Percentiles rank a stretch among this genome's conserved stretches.
Conservation (phyloP, 2,797 vertebrate species). For the Notolabrus celidotus region DNA sequence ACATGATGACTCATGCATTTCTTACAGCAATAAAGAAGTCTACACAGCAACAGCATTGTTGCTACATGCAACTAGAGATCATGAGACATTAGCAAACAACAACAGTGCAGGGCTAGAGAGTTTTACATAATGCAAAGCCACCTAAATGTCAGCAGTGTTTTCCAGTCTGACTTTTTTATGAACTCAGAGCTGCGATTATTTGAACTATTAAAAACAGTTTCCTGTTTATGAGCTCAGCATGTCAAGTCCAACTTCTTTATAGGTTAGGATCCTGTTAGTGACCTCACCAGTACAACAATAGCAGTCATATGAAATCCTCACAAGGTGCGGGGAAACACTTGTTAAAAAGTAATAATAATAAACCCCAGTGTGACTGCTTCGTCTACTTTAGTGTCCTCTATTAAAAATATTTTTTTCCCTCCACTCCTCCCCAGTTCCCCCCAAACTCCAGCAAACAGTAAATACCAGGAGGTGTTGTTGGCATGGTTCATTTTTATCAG, state of each 20-base stretch:
- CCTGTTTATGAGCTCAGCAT: too few species aligned
- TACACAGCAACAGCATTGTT: too few species aligned
- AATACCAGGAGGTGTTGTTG: conserved; percentile 24
- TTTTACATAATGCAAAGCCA: too few species aligned
- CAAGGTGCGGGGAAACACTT: background rate
- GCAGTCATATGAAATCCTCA: background rate
- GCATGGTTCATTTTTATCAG: conserved; percentile 41
- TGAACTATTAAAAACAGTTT: too few species aligned
- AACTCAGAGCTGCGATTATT: too few species aligned
- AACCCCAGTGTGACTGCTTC: background rate
- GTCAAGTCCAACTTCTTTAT: background rate
- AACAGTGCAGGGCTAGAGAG: too few species aligned
- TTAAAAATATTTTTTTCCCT: background rate
- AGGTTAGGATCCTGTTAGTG: background rate
- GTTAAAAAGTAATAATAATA: background rate
- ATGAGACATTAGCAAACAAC: too few species aligned
- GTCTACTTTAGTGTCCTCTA: background rate
- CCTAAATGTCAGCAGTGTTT: too few species aligned
- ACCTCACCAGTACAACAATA: background rate
- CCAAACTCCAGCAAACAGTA: conserved; percentile 1
- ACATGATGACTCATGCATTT: too few species aligned
- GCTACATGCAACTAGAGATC: too few species aligned
- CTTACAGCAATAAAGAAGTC: too few species aligned
- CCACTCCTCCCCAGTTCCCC: background rate
- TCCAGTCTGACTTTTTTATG: too few species aligned